phyloP scores from a whole-genome alignment of 2,113 vertebrate species.

The Setophaga petechia region DNA sequence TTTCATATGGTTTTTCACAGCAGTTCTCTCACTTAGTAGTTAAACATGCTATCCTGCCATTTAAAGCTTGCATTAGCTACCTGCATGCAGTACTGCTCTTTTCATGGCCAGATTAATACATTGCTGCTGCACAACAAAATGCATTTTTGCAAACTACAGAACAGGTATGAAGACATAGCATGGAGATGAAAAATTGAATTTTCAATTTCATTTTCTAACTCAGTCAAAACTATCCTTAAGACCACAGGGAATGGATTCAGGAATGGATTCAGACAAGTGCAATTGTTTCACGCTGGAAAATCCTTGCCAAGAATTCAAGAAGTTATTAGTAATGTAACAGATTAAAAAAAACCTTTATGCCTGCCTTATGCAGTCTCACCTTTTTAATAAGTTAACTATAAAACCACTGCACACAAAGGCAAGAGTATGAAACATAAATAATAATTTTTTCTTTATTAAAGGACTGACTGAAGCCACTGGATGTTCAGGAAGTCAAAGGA shows the following conservation, averaged over 20 bases:
- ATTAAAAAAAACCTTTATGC: background rate
- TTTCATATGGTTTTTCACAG: background rate
- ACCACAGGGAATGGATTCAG: background rate
- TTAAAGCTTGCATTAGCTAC: background rate
- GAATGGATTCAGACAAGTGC: background rate
- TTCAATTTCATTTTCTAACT: background rate
- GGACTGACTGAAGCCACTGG: background rate
- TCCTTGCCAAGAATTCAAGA: background rate
- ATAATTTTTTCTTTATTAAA: background rate
- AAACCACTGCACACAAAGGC: background rate
- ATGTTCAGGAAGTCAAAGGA: background rate
- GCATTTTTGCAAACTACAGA: background rate
- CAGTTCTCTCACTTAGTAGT: background rate
- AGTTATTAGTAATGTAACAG: background rate
- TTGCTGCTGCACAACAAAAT: background rate
- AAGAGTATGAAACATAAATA: background rate
- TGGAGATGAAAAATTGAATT: background rate
- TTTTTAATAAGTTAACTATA: background rate
- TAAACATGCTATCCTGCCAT: background rate
- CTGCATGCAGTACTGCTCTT: background rate
- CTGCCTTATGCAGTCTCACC: background rate
- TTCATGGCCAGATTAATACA: background rate
- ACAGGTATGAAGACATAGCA: background rate
- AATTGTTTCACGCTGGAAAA: background rate
- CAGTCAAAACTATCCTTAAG: background rate